Conservation (phyloP, 2,797 vertebrate species). For the Danio choprae region DNA sequence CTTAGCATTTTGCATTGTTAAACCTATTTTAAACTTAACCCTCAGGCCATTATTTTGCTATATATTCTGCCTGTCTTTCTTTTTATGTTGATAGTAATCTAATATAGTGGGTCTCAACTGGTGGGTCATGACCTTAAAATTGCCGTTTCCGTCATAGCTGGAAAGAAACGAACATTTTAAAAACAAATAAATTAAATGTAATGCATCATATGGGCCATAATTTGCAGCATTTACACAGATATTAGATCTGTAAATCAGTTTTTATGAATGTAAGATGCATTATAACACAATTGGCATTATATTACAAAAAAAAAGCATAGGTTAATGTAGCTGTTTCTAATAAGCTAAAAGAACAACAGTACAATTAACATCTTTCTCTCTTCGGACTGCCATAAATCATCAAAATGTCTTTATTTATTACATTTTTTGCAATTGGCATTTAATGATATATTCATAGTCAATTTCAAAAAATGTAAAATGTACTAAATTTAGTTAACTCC, state of each 20-base stretch:
- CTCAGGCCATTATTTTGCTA: background rate
- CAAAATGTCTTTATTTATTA: background rate
- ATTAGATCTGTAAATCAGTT: background rate
- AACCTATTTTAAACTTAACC: background rate
- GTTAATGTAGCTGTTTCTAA: background rate
- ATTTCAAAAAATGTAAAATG: too few species aligned
- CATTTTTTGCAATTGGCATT: too few species aligned
- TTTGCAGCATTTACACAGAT: background rate
- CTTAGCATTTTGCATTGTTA: background rate
- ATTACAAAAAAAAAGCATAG: background rate
- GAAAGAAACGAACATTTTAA: background rate
- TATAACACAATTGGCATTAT: background rate
- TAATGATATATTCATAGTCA: too few species aligned
- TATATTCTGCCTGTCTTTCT: background rate
- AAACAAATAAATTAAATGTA: background rate
- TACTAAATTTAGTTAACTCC: too few species aligned
- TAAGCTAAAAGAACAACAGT: background rate
- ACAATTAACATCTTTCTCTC: background rate
- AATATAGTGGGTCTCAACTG: background rate
- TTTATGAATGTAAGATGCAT: too few species aligned
- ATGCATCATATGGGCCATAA: background rate
- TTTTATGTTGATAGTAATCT: slow-evolving; percentile 7
- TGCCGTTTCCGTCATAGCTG: background rate
- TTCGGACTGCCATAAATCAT: background rate
- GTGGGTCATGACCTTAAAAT: slow-evolving; percentile 3